phyloP scores from a whole-genome alignment of 1,140 invertebrate species.

The Drosophila micromelanica region DNA sequence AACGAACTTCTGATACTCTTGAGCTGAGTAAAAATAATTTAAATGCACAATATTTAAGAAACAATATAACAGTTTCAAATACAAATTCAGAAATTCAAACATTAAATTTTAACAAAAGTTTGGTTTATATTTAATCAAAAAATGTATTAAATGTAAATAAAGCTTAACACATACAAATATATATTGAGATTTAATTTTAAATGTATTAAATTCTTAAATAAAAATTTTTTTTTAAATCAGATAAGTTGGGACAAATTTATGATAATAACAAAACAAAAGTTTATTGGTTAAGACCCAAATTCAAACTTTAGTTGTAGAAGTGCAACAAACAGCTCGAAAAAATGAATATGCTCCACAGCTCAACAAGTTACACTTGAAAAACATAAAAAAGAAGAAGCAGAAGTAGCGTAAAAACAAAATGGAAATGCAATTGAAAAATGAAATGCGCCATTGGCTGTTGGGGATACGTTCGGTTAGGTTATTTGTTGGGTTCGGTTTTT shows the following conservation, averaged over 20 bases:
- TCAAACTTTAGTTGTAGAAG: conserved; percentile 2
- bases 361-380: conserved; percentile 15
- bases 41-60: too few relatives aligned
- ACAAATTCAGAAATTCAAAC: too few relatives aligned
- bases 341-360: not conserved
- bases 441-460: conserved; percentile 68
- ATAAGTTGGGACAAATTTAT: too few relatives aligned
- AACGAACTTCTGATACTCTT: conserved; percentile 18
- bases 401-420: conserved; percentile 33
- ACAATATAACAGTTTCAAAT: too few relatives aligned
- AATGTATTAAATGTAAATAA: too few relatives aligned
- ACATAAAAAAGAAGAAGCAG: not conserved
- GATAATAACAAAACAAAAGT: too few relatives aligned
- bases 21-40: too few relatives aligned
- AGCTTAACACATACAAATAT: too few relatives aligned
- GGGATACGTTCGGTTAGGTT: conserved; percentile 25
- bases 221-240: too few relatives aligned
- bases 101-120: too few relatives aligned
- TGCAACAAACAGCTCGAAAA: not conserved
- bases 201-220: not conserved
- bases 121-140: too few relatives aligned
- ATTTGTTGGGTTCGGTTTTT: conserved; percentile 26
- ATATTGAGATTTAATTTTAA: too few relatives aligned
- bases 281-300: not conserved
- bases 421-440: conserved; percentile 62